phyloP scores from a whole-genome alignment of 2,113 vertebrate genomes.

The Rhinichthys klamathensis region DNA sequence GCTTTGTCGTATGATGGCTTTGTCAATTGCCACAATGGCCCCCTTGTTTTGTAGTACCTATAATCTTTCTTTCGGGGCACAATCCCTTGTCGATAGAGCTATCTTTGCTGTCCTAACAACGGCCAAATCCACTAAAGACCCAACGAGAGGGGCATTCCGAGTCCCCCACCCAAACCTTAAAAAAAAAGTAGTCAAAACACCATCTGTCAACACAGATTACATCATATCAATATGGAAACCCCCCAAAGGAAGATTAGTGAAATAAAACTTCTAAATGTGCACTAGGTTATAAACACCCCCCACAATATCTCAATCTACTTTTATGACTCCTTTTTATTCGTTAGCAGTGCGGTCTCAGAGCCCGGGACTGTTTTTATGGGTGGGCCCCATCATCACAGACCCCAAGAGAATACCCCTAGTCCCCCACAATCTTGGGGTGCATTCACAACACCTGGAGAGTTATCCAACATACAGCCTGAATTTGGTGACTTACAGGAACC shows the following conservation, averaged over 20 bases:
- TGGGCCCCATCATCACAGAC: no score
- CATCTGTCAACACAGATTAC: slow-evolving; percentile 35
- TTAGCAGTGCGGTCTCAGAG: background rate
- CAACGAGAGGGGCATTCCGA: slow-evolving; percentile 41
- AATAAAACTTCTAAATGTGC: background rate
- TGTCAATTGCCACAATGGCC: slow-evolving; percentile 5
- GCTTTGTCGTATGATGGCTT: slow-evolving; percentile 1
- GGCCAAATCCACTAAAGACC: background rate
- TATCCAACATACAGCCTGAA: background rate
- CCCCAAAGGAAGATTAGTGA: slow-evolving; percentile 35
- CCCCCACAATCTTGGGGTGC: background rate
- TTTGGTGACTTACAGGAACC: background rate
- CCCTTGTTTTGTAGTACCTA: slow-evolving; percentile 13
- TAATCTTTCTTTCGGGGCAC: background rate
- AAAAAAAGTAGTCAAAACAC: slow-evolving; percentile 24
- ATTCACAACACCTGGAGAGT: background rate
- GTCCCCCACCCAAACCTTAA: background rate
- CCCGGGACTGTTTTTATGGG: background rate
- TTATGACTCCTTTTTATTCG: background rate
- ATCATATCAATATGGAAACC: slow-evolving; percentile 51
- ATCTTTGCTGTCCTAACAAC: slow-evolving; percentile 16
- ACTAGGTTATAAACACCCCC: background rate
- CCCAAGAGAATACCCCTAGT: background rate
- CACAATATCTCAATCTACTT: background rate
- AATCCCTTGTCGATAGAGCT: background rate